Conservation (phyloP, 2,797 vertebrate genomes). For the Pachyuromys duprasi region DNA sequence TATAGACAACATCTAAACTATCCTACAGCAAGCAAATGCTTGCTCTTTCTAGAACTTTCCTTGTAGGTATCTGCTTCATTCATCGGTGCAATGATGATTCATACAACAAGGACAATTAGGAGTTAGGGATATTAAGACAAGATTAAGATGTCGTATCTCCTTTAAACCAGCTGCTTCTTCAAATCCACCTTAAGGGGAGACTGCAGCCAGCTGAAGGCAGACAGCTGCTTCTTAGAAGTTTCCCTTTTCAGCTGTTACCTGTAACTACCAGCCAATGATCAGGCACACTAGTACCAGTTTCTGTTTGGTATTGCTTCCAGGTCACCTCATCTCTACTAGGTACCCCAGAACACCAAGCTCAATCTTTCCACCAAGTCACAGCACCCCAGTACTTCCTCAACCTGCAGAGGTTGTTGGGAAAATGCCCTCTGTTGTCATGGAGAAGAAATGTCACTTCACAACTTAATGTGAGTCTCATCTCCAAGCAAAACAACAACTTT, state of each 20-base stretch:
- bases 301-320: background rate
- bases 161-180: background rate
- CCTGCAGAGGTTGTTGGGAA: background rate
- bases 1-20: background rate
- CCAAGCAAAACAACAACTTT: background rate
- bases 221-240: background rate
- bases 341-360: background rate
- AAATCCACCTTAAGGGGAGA: background rate
- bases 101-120: background rate
- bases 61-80: background rate
- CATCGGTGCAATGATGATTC: background rate
- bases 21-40: background rate
- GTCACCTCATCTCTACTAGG: background rate
- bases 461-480: background rate
- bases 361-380: constrained; percentile 56
- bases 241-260: background rate
- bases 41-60: constrained; percentile 23
- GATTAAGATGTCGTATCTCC: background rate
- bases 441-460: background rate
- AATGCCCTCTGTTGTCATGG: constrained; percentile 9
- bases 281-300: background rate
- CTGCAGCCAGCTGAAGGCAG: background rate
- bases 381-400: background rate
- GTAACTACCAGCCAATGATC: background rate
- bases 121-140: background rate